These are phyloP conservation scores for Aphidius ervi DNA, from an alignment of 1,140 invertebrate species.

Conservation along the genomic window DNA sequence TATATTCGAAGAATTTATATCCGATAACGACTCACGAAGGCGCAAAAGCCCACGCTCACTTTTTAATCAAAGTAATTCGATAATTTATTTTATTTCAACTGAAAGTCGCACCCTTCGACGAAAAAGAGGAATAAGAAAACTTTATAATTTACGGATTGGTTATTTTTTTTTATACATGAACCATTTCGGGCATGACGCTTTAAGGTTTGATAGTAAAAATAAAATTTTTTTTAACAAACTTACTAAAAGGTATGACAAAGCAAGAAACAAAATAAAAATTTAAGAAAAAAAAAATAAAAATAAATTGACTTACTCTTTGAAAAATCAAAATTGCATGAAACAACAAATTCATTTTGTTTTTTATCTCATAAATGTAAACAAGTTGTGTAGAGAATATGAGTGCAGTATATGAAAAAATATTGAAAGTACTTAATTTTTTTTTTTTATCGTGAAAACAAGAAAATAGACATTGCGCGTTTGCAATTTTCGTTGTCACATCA, in stretches of 20 bases:
- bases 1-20: constrained; percentile 36
- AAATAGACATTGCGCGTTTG: too few relatives aligned
- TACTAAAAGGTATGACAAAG: too few relatives aligned
- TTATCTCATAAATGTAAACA: too few relatives aligned
- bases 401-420: too few relatives aligned
- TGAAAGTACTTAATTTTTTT: too few relatives aligned
- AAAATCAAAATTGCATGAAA: too few relatives aligned
- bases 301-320: not conserved
- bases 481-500: not conserved
- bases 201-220: constrained; percentile 3
- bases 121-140: constrained; percentile 33
- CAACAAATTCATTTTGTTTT: too few relatives aligned
- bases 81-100: constrained; percentile 39
- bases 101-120: constrained; percentile 23
- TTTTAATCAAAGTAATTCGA: constrained; percentile 44
- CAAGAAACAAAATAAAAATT: not conserved
- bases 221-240: too few relatives aligned
- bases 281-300: not conserved
- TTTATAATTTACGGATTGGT: constrained; percentile 38
- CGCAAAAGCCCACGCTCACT: constrained; percentile 16
- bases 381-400: too few relatives aligned
- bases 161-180: constrained; percentile 17
- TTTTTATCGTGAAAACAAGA: too few relatives aligned
- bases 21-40: constrained; percentile 30
- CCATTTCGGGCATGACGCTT: constrained; percentile 15